phyloP scores from a whole-genome alignment of 2,888 invertebrate genomes.

The Ellobium chinense region DNA sequence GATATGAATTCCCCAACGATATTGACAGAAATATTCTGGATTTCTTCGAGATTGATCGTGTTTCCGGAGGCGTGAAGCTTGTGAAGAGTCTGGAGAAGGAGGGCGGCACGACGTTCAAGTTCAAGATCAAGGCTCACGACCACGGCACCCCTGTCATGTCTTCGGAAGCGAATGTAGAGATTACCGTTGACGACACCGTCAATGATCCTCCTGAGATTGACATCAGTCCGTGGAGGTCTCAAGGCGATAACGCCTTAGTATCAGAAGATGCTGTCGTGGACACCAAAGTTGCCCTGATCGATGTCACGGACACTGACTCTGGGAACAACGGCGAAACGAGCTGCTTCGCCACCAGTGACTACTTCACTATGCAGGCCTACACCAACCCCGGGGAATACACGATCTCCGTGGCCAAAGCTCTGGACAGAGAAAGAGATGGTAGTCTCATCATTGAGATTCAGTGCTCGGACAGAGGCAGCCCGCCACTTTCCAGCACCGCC shows the following conservation, averaged over 20 bases:
- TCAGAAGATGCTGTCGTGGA: conserved; percentile 50
- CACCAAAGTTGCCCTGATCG: conserved; percentile 45
- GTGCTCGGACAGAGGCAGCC: conserved; percentile 50
- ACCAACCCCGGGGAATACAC: conserved; percentile 43
- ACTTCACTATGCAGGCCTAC: conserved; percentile 44
- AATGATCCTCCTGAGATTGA: conserved; percentile 52
- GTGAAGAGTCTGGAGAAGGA: conserved; percentile 40
- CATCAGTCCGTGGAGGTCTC: conserved; percentile 37
- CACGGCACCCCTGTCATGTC: conserved; percentile 46
- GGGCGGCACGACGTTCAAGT: conserved; percentile 47
- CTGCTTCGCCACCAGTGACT: conserved; percentile 42
- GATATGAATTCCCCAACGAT: conserved; percentile 43
- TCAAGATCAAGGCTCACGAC: conserved; percentile 51
- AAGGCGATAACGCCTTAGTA: conserved; percentile 43
- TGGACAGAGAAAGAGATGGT: conserved; percentile 47
- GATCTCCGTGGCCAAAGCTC: conserved; percentile 43
- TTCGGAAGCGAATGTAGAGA: conserved; percentile 39
- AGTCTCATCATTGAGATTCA: conserved; percentile 42
- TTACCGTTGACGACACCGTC: conserved; percentile 48
- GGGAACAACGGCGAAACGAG: conserved; percentile 49
- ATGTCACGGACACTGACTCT: conserved; percentile 49
- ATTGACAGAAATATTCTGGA: conserved; percentile 29
- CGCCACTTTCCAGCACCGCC: conserved; percentile 44
- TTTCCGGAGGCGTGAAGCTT: conserved; percentile 45
- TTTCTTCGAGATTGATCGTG: conserved; percentile 44